A percentile compares a stretch with the other conserved stretches of the same genome.
phyloP scores from a whole-genome alignment of 92 coral and sea anemone genomes.

The Heteractis magnifica region DNA sequence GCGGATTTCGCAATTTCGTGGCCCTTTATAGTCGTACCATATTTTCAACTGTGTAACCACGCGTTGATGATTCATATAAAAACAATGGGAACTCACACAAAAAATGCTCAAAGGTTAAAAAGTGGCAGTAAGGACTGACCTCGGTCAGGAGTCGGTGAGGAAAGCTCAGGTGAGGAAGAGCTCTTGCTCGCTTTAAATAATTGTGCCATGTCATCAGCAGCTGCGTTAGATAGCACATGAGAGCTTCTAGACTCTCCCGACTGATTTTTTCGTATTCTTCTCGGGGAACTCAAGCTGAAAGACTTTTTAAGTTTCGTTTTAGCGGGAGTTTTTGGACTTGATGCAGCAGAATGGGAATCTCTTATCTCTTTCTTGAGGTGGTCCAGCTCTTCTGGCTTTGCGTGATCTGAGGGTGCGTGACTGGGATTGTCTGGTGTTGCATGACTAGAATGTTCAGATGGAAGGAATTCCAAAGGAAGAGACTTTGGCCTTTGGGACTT shows the following conservation, averaged over 20 bases:
- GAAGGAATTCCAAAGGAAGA: conserved; percentile 39
- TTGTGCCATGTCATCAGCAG: conserved; percentile 39
- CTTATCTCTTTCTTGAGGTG: conserved; percentile 13
- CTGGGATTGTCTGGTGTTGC: neutral
- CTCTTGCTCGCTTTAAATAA: conserved; percentile 58
- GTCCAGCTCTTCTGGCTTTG: conserved; percentile 18
- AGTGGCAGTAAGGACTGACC: conserved; percentile 28
- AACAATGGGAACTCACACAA: neutral
- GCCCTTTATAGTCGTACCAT: too few relatives aligned
- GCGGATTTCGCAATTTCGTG: too few relatives aligned
- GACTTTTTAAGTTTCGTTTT: conserved; percentile 59
- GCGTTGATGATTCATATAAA: neutral
- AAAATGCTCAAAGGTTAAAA: neutral
- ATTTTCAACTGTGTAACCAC: too few relatives aligned
- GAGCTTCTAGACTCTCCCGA: conserved; percentile 51
- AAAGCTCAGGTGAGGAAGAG: conserved; percentile 79
- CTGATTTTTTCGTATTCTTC: conserved; percentile 38
- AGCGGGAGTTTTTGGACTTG: conserved; percentile 38
- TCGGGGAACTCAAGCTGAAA: conserved; percentile 64
- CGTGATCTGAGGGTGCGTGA: conserved; percentile 18
- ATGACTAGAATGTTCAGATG: conserved; percentile 2
- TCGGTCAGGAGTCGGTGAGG: conserved; percentile 68
- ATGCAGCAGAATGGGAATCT: conserved; percentile 26
- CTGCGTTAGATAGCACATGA: conserved; percentile 27
- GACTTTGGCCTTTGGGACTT: conserved; percentile 61